Evolutionary conservation across 1,140 invertebrate genomes (phyloP).

Genomic region (Samia ricini): DNA sequence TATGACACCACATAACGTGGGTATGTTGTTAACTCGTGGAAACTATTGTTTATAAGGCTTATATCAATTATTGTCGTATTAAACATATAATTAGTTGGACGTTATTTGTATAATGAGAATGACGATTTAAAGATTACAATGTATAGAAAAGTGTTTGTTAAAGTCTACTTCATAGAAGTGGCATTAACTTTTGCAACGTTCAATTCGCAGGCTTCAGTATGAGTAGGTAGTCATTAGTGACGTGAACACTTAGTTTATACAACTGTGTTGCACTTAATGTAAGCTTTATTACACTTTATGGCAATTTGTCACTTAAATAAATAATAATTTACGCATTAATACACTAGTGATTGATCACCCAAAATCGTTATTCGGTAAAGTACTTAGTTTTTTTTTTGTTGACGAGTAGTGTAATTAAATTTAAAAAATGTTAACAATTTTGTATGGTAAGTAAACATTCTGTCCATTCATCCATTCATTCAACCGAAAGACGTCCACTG

Average conservation of each 20-base stretch:
- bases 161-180: constrained; percentile 13
- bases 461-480: too few relatives aligned
- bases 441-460: too few relatives aligned
- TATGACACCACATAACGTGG: background rate
- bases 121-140: background rate
- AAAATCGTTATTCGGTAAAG: too few relatives aligned
- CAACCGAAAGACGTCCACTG: too few relatives aligned
- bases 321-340: too few relatives aligned
- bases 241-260: constrained; percentile 32
- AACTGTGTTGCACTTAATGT: constrained; percentile 18
- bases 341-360: too few relatives aligned
- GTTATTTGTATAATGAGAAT: background rate
- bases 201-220: constrained; percentile 12
- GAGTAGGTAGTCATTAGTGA: constrained; percentile 28
- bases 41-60: background rate
- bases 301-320: too few relatives aligned
- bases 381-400: too few relatives aligned
- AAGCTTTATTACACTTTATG: background rate
- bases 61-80: background rate
- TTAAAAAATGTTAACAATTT: too few relatives aligned
- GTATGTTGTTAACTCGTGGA: background rate
- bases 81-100: background rate
- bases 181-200: constrained; percentile 29
- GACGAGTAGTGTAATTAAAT: too few relatives aligned
- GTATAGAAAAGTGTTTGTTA: constrained; percentile 12